Evolutionary conservation across 2,113 vertebrate genomes (phyloP), one percentile per base, ranked within the genome.

Genomic region (Gasterosteus aculeatus): DNA sequence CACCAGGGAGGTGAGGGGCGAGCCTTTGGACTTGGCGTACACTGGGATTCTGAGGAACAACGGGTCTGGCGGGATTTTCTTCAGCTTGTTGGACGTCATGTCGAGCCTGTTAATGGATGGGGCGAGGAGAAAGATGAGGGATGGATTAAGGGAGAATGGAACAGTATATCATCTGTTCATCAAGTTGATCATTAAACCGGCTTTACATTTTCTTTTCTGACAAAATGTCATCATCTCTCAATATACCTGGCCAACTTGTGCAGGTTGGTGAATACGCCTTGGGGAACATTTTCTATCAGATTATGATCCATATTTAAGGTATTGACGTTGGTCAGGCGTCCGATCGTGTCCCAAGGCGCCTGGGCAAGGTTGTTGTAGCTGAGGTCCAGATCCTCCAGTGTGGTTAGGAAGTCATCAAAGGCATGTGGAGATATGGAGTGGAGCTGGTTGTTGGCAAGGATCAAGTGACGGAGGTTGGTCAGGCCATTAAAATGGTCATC

Each of bases 61-160:
- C 0, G 98, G 98, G 6, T 99, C 98, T 0, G 98, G 97, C 0
- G 98, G 97, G 70, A 99, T 98, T 91, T 98, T 99, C 85, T 98
- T 98, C 61, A 99, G 77, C 80, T 98, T 97, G 89, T 99, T 99
- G 66, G 98, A 99, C 0, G 97, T 99, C 97, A 99, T 98, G 81
- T 99, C 98, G 41, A 99, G 54, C 44, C 97, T 93, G 80, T 68
- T 15, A 57, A 49, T 63, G 14, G 31, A 73, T 0, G 1, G 16
- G n/a, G 7, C 7, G 11, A 2, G 15, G 38, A 72, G 38, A 76
- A 26, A 39, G 18, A 31, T 29, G 10, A 64, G 35, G 5, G 39
- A 56, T 1, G 7, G n/a, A 56, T 56, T 12, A 61, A 26, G 2
- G 46, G 5, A 42, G 44, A 41, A 2, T 47, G 1, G 29, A 14